Evolutionary conservation across 1,140 invertebrate species (phyloP).

Genomic region (Bradysia coprophila): DNA sequence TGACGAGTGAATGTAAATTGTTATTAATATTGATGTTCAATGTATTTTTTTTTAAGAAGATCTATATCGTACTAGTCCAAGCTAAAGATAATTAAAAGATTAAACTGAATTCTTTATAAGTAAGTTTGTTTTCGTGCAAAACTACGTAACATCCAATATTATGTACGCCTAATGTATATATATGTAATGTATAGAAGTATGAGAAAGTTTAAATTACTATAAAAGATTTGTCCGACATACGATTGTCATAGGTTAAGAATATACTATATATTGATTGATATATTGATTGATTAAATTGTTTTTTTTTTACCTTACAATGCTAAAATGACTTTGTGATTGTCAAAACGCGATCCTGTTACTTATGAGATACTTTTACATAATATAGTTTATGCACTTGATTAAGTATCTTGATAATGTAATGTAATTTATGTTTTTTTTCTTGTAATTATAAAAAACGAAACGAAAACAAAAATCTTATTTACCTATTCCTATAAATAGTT

Average conservation of each 20-base stretch:
- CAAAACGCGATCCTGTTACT: constrained; percentile 23
- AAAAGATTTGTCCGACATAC: constrained; percentile 2
- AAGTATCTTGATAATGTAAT: too few relatives aligned
- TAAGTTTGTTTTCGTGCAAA: too few relatives aligned
- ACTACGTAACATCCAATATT: too few relatives aligned
- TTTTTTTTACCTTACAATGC: not conserved
- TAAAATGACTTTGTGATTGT: constrained; percentile 22
- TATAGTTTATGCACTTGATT: too few relatives aligned
- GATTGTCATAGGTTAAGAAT: constrained; percentile 3
- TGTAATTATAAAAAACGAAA: constrained; percentile 1
- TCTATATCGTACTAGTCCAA: too few relatives aligned
- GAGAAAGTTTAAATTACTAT: too few relatives aligned
- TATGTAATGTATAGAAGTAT: too few relatives aligned
- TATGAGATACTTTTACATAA: constrained; percentile 12
- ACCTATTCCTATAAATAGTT: not conserved
- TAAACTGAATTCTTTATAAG: too few relatives aligned
- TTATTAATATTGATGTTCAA: too few relatives aligned
- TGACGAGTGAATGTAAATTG: not conserved
- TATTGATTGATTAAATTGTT: constrained; percentile 1
- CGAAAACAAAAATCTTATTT: not conserved
- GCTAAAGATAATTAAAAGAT: too few relatives aligned
- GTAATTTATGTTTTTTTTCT: constrained; percentile 2
- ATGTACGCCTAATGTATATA: too few relatives aligned
- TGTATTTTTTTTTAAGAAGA: too few relatives aligned
- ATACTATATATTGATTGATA: not conserved